These are phyloP conservation scores for Linepithema humile DNA, from an alignment of 1,140 invertebrate species.

Conservation along the genomic window DNA sequence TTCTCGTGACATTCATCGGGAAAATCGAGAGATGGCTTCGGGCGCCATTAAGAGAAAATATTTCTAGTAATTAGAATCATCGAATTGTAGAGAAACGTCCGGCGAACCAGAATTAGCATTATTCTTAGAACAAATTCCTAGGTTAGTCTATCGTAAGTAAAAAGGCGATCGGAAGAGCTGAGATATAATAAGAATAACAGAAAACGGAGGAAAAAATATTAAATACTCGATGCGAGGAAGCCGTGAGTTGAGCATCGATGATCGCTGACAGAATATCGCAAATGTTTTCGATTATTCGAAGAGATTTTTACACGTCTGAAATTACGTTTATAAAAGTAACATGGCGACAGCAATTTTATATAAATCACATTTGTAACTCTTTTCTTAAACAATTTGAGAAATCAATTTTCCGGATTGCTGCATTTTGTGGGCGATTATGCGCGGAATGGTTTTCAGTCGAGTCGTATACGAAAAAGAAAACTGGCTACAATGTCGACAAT, in stretches of 20 bases:
- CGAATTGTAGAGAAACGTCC: conserved; percentile 26
- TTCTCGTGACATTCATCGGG: background rate
- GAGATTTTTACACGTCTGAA: background rate
- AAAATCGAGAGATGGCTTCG: background rate
- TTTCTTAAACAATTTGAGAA: background rate
- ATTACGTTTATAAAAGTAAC: background rate
- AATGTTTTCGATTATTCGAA: background rate
- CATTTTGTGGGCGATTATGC: conserved; percentile 32
- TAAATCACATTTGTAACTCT: background rate
- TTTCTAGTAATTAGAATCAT: conserved; percentile 46
- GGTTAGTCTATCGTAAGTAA: conserved; percentile 53
- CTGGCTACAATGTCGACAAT: conserved; percentile 40
- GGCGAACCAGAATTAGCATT: conserved; percentile 40
- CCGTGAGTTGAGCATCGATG: background rate
- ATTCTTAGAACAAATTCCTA: conserved; percentile 64
- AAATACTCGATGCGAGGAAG: background rate
- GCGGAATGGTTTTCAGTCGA: background rate
- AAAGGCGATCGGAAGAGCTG: conserved; percentile 20
- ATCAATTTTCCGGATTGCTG: background rate
- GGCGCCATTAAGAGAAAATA: conserved; percentile 12
- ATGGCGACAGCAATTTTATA: background rate
- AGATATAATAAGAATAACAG: conserved; percentile 2
- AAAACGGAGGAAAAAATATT: background rate
- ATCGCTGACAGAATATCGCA: conserved; percentile 16
- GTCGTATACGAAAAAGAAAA: conserved; percentile 47